Conservation (phyloP, 2,797 vertebrate species). For the Phoeniculus purpureus region DNA sequence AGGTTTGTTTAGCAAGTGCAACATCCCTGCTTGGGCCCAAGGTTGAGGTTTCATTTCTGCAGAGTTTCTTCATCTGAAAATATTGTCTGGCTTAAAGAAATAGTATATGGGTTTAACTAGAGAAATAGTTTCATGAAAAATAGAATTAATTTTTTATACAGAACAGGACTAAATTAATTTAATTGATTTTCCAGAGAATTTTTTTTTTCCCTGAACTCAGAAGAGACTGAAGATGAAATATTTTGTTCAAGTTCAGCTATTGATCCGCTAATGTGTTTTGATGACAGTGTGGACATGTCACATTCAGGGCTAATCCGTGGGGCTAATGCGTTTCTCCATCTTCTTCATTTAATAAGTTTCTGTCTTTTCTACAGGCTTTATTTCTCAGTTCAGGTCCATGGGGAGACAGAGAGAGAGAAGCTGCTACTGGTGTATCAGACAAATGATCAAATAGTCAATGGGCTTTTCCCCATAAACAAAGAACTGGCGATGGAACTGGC, state of each 20-base stretch:
- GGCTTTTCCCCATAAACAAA: slow-evolving; percentile 96
- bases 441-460: slow-evolving; percentile 90
- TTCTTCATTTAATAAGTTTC: slow-evolving; percentile 44
- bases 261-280: slow-evolving; percentile 1
- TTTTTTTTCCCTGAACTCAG: background rate
- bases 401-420: slow-evolving; percentile 94
- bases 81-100: background rate
- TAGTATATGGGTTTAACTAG: background rate
- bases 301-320: slow-evolving; percentile 6
- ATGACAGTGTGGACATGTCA: background rate
- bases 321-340: slow-evolving; percentile 7
- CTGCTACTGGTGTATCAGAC: slow-evolving; percentile 93
- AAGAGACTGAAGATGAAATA: background rate
- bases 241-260: background rate
- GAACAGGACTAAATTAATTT: no score
- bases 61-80: slow-evolving; percentile 1
- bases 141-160: background rate
- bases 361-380: slow-evolving; percentile 85
- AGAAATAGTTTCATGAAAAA: background rate
- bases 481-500: slow-evolving; percentile 96
- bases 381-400: slow-evolving; percentile 89
- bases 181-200: no score
- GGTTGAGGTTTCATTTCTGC: background rate
- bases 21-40: background rate
- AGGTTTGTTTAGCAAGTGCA: slow-evolving; percentile 79